Percentiles rank a stretch among this genome's conserved stretches.
Evolutionary conservation across 2,113 vertebrate genomes (phyloP).

Genomic region (Struthio camelus): DNA sequence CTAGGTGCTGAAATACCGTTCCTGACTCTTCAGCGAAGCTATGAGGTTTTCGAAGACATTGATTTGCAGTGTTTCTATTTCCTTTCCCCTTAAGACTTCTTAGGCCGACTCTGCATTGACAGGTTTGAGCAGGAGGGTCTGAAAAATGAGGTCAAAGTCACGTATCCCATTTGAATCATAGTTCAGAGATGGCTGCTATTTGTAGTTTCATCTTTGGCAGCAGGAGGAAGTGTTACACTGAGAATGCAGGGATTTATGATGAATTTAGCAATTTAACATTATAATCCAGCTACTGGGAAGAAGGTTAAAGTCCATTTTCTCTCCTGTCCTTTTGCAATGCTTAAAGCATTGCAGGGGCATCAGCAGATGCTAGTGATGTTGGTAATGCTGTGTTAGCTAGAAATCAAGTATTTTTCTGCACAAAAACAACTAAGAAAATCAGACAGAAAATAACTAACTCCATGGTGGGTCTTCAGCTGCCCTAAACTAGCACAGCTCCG

Average conservation of each 20-base stretch:
- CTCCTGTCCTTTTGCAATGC: not conserved
- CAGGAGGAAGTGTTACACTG: not conserved
- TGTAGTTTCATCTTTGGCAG: not conserved
- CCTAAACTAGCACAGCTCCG: not conserved
- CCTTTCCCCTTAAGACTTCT: not conserved
- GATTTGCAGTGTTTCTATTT: not conserved
- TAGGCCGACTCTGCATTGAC: not conserved
- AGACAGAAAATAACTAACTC: not conserved
- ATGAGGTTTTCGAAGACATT: not conserved
- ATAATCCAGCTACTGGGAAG: not conserved
- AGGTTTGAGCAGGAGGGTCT: not conserved
- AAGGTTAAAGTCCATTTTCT: not conserved
- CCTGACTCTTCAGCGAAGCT: not conserved
- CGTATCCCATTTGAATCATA: not conserved
- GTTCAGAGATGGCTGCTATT: not conserved
- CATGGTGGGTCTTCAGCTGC: not conserved
- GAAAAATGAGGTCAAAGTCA: not conserved
- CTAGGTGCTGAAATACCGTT: not conserved
- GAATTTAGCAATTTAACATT: not conserved
- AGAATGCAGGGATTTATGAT: not conserved
- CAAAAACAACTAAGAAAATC: not conserved
- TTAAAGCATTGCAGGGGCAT: not conserved
- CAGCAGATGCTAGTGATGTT: not conserved
- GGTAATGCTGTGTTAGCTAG: not conserved
- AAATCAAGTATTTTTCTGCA: not conserved